Percentiles rank a stretch among this genome's conserved stretches.
Conservation (phyloP, 2,888 invertebrate species). For the Cantharis lateralis region DNA sequence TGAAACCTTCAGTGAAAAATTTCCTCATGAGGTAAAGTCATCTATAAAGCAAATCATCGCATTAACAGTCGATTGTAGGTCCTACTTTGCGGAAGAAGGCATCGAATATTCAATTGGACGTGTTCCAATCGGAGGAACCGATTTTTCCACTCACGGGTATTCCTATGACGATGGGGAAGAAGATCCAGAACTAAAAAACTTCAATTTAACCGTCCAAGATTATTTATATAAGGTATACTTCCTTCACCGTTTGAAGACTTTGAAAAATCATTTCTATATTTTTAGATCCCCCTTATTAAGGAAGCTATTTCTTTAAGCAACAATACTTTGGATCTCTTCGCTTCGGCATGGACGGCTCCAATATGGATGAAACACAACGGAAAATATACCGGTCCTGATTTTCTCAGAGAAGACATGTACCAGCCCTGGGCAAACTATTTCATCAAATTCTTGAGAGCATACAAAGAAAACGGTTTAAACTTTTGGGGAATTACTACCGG, state of each 20-base stretch:
- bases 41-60: background rate
- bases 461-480: conserved; percentile 66
- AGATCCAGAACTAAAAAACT: conserved; percentile 63
- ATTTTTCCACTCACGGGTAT: conserved; percentile 82
- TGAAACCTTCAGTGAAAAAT: conserved; percentile 61
- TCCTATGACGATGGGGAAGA: conserved; percentile 73
- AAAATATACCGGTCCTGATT: conserved; percentile 47
- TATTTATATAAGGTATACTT: conserved; percentile 64
- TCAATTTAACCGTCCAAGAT: conserved; percentile 71
- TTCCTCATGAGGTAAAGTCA: conserved; percentile 6
- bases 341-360: conserved; percentile 61
- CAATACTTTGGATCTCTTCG: conserved; percentile 59
- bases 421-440: conserved; percentile 83
- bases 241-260: background rate
- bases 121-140: conserved; percentile 83
- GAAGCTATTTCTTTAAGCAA: conserved; percentile 40
- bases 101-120: conserved; percentile 78
- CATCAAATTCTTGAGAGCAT: conserved; percentile 77
- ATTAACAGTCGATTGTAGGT: conserved; percentile 57
- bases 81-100: conserved; percentile 71
- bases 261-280: background rate
- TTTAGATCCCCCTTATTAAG: conserved; percentile 47
- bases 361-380: conserved; percentile 60
- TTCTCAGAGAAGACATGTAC: conserved; percentile 60
- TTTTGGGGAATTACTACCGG: conserved; percentile 88